Percentiles rank a stretch among this genome's conserved stretches.
Conservation (phyloP, 2,113 vertebrate species). For the Synodontis membranacea region DNA sequence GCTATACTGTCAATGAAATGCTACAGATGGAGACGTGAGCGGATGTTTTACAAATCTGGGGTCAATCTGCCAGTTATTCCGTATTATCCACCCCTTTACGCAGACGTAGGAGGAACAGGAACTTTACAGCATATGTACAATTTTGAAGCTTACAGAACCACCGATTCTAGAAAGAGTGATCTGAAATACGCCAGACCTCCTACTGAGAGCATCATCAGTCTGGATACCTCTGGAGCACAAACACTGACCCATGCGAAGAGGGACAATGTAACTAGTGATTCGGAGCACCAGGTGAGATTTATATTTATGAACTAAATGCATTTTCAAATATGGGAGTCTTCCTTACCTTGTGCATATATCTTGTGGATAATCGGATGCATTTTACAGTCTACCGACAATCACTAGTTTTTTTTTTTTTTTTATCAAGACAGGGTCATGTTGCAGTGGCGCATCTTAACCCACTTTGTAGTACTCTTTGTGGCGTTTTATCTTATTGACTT, state of each 20-base stretch:
- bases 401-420: neutral
- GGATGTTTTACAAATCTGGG: constrained; percentile 46
- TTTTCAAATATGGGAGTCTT: neutral
- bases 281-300: constrained; percentile 42
- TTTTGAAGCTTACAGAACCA: constrained; percentile 55
- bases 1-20: constrained; percentile 58
- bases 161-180: constrained; percentile 56
- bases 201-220: constrained; percentile 49
- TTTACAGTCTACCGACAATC: neutral
- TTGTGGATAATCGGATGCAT: neutral
- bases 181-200: constrained; percentile 45
- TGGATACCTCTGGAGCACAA: constrained; percentile 46
- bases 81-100: constrained; percentile 58
- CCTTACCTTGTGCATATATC: neutral
- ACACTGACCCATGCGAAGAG: constrained; percentile 32
- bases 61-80: constrained; percentile 57
- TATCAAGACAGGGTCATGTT: neutral
- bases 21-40: constrained; percentile 55
- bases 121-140: constrained; percentile 56
- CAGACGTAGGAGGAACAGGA: constrained; percentile 54
- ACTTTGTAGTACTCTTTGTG: neutral
- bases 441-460: neutral
- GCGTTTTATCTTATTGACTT: neutral
- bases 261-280: neutral
- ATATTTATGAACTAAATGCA: neutral